A percentile compares a stretch with the other conserved stretches of the same genome.
Evolutionary conservation across 2,797 vertebrate species (phyloP).

Genomic region (Cygnus olor): DNA sequence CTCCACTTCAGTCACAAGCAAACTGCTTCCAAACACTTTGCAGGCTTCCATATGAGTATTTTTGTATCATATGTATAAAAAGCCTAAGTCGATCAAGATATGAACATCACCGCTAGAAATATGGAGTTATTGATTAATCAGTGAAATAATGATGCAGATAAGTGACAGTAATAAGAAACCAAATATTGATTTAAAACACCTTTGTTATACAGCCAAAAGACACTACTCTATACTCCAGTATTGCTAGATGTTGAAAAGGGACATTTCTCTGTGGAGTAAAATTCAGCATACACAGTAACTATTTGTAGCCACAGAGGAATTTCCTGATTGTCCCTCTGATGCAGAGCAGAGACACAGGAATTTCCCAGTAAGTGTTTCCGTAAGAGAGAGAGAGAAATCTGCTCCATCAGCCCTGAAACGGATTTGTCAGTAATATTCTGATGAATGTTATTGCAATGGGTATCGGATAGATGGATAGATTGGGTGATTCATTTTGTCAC

Average conservation of each 20-base stretch:
- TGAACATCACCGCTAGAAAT: background rate
- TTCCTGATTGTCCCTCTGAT: background rate
- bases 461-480: background rate
- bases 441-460: background rate
- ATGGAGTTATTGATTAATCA: background rate
- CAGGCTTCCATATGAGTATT: background rate
- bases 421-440: background rate
- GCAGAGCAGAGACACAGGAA: background rate
- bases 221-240: background rate
- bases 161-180: background rate
- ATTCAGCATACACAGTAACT: background rate
- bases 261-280: background rate
- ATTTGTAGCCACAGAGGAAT: background rate
- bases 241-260: background rate
- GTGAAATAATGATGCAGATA: background rate
- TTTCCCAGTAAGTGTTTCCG: background rate
- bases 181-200: background rate
- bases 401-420: background rate
- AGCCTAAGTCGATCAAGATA: background rate
- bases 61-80: background rate
- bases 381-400: background rate
- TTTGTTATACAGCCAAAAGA: background rate
- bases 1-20: background rate
- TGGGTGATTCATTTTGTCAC: background rate
- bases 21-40: background rate